Base-by-base conservation (phyloP, 2,888 invertebrate species). In the Dugesia japonica region DNA sequence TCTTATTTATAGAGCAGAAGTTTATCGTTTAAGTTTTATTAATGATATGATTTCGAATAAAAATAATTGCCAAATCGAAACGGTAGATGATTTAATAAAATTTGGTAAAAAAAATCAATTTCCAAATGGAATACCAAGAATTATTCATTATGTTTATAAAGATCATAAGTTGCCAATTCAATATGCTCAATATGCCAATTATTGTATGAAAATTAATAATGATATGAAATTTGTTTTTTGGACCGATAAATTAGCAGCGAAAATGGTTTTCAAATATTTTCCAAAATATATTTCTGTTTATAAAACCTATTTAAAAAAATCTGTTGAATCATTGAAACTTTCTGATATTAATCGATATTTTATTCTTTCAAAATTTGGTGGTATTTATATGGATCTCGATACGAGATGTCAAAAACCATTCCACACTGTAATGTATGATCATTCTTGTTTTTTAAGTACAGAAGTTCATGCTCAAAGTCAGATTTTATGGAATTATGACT, bases 321-420 rank as follows among this genome's bases (percentile, higher is more conserved):
- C 31, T 4, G 7, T 28, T 26, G 26, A 26, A 7, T 9, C 27
- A 7, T 15, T 72, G 4, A 28, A 72, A 27, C 15, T 27, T 7
- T 20, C 72, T 7, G 72, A 72, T 72, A n/a, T 72, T 7, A n/a
- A 27, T 7, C 1, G 72, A 23, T 28, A 27, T n/a, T 71, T 75
- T 26, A 73, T 75, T n/a, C 7, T 75, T 9, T 42, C 20, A 1
- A 9, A 72, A 9, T 27, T 15, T 0, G 38, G 56, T n/a, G 75
- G 75, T 23, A 71, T 42, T n/a, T 75, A 75, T 23, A 26, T 75
- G 71, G 75, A 75, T 28, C 20, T 75, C 73, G 75, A 75, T 28
- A 42, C 42, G 13, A 23, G 42, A 20, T 75, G 75, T 72, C 71
- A 38, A 71, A 42, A 27, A 20, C 31, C 31, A 13, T 31, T 31